Evolutionary conservation across 1,140 invertebrate species (phyloP), one percentile per base, ranked within the genome.

Genomic region (Dufourea novaeangliae): DNA sequence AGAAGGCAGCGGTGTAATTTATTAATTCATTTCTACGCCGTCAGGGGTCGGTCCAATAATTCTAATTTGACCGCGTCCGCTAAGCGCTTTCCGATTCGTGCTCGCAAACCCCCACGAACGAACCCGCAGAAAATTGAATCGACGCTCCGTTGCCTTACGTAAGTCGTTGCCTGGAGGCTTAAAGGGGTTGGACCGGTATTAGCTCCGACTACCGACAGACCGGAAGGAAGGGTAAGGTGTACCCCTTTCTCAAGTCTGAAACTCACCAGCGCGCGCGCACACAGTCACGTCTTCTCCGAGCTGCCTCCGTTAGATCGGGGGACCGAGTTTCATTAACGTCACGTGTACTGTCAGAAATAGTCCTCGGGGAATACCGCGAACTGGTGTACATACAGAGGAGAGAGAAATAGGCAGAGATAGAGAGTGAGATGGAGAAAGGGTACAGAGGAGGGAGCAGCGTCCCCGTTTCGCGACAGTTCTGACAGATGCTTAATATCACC

Each of bases 11-110:
- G 66, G 34, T 37, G 69, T 87, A 88, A 87, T 88, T 88, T 86
- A 87, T 88, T 87, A 87, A 87, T 88, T 87, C 84, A 82, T 83
- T 86, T 79, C 79, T 75, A 69, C 67, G 70, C 64, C 44, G 41
- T n/a, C n/a, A n/a, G 11, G 29, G 59, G 41, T 41, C 27, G 54
- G 67, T n/a, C 73, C 76, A 85, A 88, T 88, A 88, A 86, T 86
- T 87, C 86, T 86, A 85, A 86, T 85, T 82, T 69, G 79, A 80
- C 39, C 78, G 41, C 2, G 0, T 41, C 64, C 75, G 69, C 69
- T 88, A 83, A 88, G 59, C 84, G 86, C 64, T 86, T 86, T 84
- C 70, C 86, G 69, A 87, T 86, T 86, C 75, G 50, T 12, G 29
- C 27, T n/a, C 17, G 46, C 71, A n/a, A 12, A 34, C 59, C 68